Conservation (phyloP, 92 coral and sea anemone species). For the Epizoanthus rinbou region DNA sequence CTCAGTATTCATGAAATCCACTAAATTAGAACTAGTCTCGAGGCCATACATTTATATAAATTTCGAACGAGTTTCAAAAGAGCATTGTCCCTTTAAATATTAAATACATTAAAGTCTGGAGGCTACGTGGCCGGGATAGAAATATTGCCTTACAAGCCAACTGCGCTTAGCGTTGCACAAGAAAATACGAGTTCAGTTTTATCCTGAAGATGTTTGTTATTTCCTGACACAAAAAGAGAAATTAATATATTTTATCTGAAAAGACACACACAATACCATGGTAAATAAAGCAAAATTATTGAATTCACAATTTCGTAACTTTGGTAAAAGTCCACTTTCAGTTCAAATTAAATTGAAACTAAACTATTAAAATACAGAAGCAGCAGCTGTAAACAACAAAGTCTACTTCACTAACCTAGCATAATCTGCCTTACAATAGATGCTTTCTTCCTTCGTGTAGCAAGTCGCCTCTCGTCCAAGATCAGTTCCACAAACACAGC, state of each 20-base stretch:
- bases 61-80: neutral
- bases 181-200: neutral
- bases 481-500: constrained; percentile 85
- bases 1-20: neutral
- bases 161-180: neutral
- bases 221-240: constrained; percentile 11
- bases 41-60: neutral
- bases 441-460: constrained; percentile 92
- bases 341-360: constrained; percentile 16
- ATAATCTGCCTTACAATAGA: constrained; percentile 94
- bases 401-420: constrained; percentile 72
- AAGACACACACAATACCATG: constrained; percentile 18
- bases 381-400: constrained; percentile 5
- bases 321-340: constrained; percentile 12
- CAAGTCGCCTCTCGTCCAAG: constrained; percentile 98
- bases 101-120: constrained; percentile 10
- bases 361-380: constrained; percentile 11
- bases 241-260: constrained; percentile 28
- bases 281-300: constrained; percentile 22
- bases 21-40: neutral
- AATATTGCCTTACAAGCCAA: neutral
- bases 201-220: neutral
- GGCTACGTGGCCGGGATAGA: neutral
- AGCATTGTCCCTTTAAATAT: constrained; percentile 14
- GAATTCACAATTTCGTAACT: constrained; percentile 25